phyloP scores from a whole-genome alignment of 2,888 invertebrate genomes.

The Epistrophe grossulariae region DNA sequence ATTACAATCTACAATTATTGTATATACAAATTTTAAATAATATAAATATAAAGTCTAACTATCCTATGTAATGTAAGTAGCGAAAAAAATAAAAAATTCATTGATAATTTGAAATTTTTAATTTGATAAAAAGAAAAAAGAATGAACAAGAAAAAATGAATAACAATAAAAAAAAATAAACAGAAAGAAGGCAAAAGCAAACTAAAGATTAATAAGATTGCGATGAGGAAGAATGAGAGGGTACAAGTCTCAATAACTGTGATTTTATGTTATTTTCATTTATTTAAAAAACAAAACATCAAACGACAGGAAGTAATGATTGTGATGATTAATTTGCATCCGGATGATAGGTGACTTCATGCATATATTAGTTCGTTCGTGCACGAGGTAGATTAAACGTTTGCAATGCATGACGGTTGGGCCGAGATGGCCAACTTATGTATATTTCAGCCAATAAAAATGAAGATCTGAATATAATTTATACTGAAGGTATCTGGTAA shows the following conservation, averaged over 20 bases:
- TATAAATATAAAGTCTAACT: too few species aligned
- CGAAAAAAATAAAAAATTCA: too few species aligned
- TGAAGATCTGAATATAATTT: neutral
- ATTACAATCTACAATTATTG: too few species aligned
- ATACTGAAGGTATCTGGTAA: conserved; percentile 13
- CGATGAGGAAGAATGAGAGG: neutral
- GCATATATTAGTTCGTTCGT: neutral
- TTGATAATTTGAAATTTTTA: too few species aligned
- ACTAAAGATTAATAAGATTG: neutral
- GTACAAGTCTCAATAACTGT: neutral
- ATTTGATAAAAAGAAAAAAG: too few species aligned
- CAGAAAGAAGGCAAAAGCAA: too few species aligned
- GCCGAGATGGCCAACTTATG: conserved; percentile 4
- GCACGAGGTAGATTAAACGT: neutral
- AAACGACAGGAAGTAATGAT: conserved; percentile 9
- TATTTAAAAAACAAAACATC: conserved; percentile 1
- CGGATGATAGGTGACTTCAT: conserved; percentile 11
- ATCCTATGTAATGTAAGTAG: too few species aligned
- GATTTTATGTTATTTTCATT: conserved; percentile 3
- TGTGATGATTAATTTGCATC: neutral
- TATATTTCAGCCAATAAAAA: neutral
- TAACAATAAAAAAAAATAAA: too few species aligned
- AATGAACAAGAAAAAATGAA: too few species aligned
- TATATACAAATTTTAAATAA: too few species aligned
- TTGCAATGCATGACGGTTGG: conserved; percentile 5